Conservation (phyloP, 2,797 vertebrate genomes). For the Xenops minutus region DNA sequence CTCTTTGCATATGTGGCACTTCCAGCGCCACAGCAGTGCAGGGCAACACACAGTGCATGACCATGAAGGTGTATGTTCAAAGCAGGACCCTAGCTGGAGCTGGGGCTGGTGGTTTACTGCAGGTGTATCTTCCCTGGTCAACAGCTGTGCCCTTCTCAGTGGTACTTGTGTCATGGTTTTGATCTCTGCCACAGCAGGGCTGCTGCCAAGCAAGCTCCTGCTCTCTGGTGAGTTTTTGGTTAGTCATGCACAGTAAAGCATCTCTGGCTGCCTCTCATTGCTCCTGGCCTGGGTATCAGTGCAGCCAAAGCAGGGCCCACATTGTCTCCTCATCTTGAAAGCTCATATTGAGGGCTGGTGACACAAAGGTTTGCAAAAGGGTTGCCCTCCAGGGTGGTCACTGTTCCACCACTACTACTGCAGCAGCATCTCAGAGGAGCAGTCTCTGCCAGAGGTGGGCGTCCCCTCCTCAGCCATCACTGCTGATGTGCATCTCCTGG, state of each 20-base stretch:
- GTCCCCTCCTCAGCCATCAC: neutral
- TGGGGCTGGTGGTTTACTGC: neutral
- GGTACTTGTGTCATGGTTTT: neutral
- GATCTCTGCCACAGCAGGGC: neutral
- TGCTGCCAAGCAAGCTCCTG: neutral
- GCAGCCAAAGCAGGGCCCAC: neutral
- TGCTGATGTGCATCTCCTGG: neutral
- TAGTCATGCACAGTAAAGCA: neutral
- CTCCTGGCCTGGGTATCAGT: accelerated
- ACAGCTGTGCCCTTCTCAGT: neutral
- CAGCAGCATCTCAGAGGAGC: neutral
- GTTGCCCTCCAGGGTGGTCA: accelerated
- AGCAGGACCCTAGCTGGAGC: neutral
- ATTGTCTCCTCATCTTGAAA: neutral
- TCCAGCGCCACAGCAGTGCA: accelerated
- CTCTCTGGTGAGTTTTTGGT: neutral
- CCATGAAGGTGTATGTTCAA: neutral
- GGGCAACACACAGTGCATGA: neutral
- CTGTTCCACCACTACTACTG: neutral
- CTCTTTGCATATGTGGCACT: accelerated
- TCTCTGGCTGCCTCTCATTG: neutral
- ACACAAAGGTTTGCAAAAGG: neutral
- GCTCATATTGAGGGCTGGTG: neutral
- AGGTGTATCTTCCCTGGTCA: neutral
- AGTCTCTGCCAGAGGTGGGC: neutral